These are phyloP conservation scores for Cacatua alba DNA, from an alignment of 2,113 vertebrate genomes.

Conservation along the genomic window DNA sequence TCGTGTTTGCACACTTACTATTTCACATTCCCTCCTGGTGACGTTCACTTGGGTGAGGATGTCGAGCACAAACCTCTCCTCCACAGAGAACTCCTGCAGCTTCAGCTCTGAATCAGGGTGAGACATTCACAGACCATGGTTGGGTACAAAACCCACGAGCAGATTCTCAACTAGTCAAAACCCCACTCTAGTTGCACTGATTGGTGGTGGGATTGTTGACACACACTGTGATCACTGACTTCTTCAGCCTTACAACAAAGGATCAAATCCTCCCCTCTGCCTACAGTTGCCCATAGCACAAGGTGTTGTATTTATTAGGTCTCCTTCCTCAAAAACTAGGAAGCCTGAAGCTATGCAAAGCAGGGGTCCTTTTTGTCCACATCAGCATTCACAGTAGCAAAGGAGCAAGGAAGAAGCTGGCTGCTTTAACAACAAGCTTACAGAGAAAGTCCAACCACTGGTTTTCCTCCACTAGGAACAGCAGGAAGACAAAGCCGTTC, in stretches of 20 bases:
- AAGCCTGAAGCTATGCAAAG: neutral
- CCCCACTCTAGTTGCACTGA: rapidly evolving
- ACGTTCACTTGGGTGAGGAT: constrained; percentile 96
- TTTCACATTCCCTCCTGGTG: constrained; percentile 85
- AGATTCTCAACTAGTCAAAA: too few species aligned
- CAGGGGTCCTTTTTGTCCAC: neutral
- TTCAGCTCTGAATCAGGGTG: constrained; percentile 75
- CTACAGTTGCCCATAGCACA: neutral
- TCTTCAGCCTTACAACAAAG: neutral
- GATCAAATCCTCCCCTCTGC: neutral
- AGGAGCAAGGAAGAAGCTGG: neutral
- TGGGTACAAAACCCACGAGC: neutral
- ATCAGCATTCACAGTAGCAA: neutral
- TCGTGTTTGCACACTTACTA: constrained; percentile 70
- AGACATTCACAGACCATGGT: rapidly evolving
- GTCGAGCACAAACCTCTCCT: constrained; percentile 84
- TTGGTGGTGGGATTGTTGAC: too few species aligned
- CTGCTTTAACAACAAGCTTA: neutral
- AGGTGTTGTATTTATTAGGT: neutral
- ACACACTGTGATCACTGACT: rapidly evolving
- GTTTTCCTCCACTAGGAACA: neutral
- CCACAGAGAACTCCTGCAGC: constrained; percentile 82
- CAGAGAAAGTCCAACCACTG: neutral
- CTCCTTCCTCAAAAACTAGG: neutral
- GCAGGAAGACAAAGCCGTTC: neutral